phyloP scores from a whole-genome alignment of 2,113 vertebrate species.

The Hyaena hyaena region DNA sequence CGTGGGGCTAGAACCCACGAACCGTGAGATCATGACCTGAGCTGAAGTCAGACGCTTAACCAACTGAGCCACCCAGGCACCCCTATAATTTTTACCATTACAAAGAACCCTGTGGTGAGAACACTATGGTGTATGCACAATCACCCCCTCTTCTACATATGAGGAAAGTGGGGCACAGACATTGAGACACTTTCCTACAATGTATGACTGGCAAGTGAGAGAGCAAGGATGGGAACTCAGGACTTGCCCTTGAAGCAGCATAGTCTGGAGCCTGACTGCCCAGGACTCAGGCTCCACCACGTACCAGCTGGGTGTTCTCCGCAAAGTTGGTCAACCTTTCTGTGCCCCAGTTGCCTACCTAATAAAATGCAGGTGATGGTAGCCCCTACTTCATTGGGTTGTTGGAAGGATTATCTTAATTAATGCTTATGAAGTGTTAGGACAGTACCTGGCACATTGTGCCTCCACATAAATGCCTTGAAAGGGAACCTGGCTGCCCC shows the following conservation, averaged over 20 bases:
- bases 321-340: neutral
- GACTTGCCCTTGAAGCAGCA: neutral
- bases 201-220: no score
- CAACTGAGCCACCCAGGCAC: no score
- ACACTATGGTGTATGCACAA: neutral
- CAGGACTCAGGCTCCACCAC: neutral
- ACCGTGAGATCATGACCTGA: no score
- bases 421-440: neutral
- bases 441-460: neutral
- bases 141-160: neutral
- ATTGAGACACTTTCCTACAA: neutral
- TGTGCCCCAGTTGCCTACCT: neutral
- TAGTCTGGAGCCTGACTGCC: neutral
- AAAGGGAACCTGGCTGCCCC: neutral
- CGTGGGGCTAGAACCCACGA: no score
- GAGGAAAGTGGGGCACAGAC: neutral
- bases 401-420: neutral
- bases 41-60: no score
- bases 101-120: neutral
- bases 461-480: neutral
- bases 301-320: neutral
- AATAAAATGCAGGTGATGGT: neutral
- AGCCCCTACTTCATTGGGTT: neutral
- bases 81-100: neutral
- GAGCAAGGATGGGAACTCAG: neutral